These are phyloP conservation scores for Podarcis lilfordi DNA, from an alignment of 2,797 vertebrate species.

Conservation along the genomic window DNA sequence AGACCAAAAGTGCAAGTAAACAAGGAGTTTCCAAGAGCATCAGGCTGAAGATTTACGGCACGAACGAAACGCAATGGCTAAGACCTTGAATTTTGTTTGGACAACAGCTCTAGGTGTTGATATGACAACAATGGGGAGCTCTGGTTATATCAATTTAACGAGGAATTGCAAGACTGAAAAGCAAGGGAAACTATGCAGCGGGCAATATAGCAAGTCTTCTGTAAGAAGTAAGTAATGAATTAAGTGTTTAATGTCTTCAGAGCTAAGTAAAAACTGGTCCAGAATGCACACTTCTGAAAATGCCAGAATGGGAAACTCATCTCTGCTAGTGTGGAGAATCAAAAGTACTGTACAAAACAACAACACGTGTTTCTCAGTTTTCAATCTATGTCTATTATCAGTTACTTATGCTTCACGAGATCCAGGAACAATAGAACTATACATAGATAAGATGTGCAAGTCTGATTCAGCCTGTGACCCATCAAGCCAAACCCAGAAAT, in stretches of 20 bases:
- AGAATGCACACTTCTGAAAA: background rate
- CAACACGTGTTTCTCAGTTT: background rate
- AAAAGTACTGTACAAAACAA: background rate
- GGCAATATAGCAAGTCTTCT: background rate
- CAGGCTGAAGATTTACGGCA: conserved; percentile 14
- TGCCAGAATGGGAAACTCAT: background rate
- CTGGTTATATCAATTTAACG: background rate
- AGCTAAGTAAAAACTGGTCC: background rate
- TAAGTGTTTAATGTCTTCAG: background rate
- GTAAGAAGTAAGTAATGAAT: background rate
- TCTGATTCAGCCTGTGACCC: too few relatives aligned
- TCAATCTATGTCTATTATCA: background rate
- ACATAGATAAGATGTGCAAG: background rate
- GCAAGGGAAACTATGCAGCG: background rate
- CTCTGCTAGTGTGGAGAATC: background rate
- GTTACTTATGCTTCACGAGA: background rate
- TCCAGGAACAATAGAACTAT: background rate
- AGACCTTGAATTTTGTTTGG: conserved; percentile 3
- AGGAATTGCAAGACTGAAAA: background rate
- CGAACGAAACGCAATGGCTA: background rate
- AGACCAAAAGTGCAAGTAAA: conserved; percentile 43
- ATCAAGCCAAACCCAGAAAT: too few relatives aligned
- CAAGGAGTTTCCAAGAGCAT: conserved; percentile 36
- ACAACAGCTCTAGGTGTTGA: background rate
- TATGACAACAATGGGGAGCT: background rate